Evolutionary conservation across 2,797 vertebrate genomes (phyloP).

Genomic region (Oreortyx pictus): DNA sequence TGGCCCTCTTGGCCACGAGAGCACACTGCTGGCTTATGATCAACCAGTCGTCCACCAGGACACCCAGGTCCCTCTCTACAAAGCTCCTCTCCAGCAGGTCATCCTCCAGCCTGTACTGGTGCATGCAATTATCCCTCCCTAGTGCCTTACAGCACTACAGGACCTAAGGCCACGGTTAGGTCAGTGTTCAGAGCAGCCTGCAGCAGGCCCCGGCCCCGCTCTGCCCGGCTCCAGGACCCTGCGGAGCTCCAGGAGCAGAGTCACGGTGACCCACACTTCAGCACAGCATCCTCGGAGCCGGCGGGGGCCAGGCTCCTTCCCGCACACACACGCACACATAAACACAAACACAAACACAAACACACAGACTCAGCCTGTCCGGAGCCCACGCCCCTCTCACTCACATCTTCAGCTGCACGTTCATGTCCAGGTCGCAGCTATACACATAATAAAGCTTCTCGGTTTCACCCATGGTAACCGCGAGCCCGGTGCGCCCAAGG

Average conservation of each 20-base stretch:
- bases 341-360: too few species aligned
- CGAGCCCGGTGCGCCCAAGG: neutral
- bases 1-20: too few species aligned
- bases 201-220: rapidly evolving
- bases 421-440: conserved; percentile 97
- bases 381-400: conserved; percentile 39
- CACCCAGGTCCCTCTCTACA: too few species aligned
- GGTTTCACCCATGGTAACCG: conserved; percentile 82
- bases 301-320: neutral
- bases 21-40: too few species aligned
- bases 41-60: too few species aligned
- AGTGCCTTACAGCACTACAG: neutral
- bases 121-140: too few species aligned
- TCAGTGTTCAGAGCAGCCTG: too few species aligned
- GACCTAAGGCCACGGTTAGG: rapidly evolving
- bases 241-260: neutral
- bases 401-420: conserved; percentile 98
- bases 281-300: too few species aligned
- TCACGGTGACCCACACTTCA: neutral
- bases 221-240: neutral
- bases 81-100: too few species aligned
- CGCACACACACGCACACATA: too few species aligned
- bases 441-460: conserved; percentile 96
- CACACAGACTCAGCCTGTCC: too few species aligned
- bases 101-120: too few species aligned